phyloP scores from a whole-genome alignment of 2,888 invertebrate species.

The Mechanitis mazaeus region DNA sequence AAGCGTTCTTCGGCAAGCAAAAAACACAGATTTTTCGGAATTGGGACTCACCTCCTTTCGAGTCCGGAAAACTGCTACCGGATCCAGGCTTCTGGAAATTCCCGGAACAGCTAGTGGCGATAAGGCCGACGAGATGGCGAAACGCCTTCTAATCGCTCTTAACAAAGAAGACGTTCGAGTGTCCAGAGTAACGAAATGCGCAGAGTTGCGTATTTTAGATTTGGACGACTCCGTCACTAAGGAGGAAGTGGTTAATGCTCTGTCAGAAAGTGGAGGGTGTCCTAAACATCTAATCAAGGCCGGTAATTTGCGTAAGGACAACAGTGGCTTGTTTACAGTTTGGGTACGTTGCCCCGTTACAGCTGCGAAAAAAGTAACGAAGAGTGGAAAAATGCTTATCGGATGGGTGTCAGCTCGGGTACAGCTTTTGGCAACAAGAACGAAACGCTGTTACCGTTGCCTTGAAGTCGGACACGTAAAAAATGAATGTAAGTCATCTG shows the following conservation, averaged over 20 bases:
- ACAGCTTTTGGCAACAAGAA: too few relatives aligned
- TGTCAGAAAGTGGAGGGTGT: slow-evolving; percentile 18
- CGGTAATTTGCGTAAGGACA: slow-evolving; percentile 4
- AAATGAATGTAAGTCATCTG: slow-evolving; percentile 2
- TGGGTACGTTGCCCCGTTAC: slow-evolving; percentile 21
- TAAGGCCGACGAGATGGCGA: neutral
- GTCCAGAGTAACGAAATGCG: neutral
- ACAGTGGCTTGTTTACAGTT: neutral
- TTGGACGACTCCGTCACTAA: slow-evolving; percentile 26
- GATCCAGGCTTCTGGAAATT: neutral
- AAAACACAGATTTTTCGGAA: neutral
- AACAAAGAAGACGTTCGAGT: neutral
- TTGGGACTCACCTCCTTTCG: neutral
- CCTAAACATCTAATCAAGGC: slow-evolving; percentile 1
- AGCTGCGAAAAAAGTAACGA: slow-evolving; percentile 21
- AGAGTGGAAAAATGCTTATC: slow-evolving; percentile 16
- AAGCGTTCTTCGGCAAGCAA: neutral
- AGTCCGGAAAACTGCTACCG: neutral
- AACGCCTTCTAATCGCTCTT: neutral
- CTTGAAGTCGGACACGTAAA: too few relatives aligned
- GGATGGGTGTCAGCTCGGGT: too few relatives aligned
- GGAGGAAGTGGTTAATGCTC: slow-evolving; percentile 15
- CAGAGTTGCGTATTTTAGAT: slow-evolving; percentile 22
- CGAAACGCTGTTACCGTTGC: too few relatives aligned
- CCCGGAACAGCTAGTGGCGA: neutral